A percentile compares a stretch with the other conserved stretches of the same genome.
These are phyloP conservation scores for Glossophaga mutica DNA, from an alignment of 2,797 vertebrate species.

Conservation along the genomic window DNA sequence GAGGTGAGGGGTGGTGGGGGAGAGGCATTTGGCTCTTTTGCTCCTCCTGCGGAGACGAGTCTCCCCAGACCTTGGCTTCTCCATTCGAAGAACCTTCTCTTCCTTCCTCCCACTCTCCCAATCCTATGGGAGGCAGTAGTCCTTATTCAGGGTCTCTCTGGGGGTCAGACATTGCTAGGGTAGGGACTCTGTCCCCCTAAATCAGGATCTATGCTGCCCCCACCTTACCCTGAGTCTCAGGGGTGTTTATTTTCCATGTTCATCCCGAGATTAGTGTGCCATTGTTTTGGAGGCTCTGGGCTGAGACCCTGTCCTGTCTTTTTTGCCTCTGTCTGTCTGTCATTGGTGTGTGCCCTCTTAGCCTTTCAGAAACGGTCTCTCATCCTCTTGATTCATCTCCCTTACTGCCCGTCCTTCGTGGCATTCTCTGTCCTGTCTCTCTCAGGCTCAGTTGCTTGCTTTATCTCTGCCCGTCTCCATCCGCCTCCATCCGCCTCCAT, in stretches of 20 bases:
- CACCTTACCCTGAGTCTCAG: not conserved
- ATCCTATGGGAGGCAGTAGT: not conserved
- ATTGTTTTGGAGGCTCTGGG: slow-evolving; percentile 11
- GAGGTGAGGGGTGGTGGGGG: not conserved
- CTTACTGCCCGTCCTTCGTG: not conserved
- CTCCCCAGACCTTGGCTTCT: not conserved
- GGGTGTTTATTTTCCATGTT: slow-evolving; percentile 11
- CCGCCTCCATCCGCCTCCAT: no score
- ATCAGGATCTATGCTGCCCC: not conserved
- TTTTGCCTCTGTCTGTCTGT: not conserved
- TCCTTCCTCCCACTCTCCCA: not conserved
- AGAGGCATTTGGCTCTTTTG: not conserved
- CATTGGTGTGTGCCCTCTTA: not conserved
- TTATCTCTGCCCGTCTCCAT: not conserved
- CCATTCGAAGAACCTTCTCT: not conserved
- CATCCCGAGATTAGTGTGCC: slow-evolving; percentile 52
- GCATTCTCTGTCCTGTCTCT: not conserved
- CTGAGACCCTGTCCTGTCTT: not conserved
- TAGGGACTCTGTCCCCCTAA: not conserved
- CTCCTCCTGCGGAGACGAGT: not conserved
- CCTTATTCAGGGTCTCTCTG: not conserved
- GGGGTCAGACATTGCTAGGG: not conserved
- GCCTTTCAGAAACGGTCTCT: not conserved
- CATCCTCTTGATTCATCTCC: not conserved
- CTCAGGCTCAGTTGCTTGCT: not conserved